Conservation (phyloP, 2,113 vertebrate genomes). For the Mus musculus region DNA sequence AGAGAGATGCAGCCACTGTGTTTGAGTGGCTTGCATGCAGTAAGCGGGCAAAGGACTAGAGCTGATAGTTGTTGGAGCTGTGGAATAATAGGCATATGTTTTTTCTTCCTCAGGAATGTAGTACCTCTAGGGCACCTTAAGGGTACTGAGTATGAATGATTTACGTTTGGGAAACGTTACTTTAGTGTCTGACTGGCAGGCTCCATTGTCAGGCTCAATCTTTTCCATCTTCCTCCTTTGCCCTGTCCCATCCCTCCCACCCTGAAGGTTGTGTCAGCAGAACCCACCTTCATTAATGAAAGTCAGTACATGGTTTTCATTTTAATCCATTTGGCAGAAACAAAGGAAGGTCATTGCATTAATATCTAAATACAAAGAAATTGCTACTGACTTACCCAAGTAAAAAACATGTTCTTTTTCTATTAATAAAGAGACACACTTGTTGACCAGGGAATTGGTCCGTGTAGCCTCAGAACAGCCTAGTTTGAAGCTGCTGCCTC, state of each 20-base stretch:
- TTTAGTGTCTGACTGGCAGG: constrained; percentile 31
- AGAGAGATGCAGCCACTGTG: neutral
- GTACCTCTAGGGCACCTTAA: constrained; percentile 68
- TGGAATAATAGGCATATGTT: constrained; percentile 41
- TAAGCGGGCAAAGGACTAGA: constrained; percentile 57
- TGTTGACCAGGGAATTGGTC: constrained; percentile 48
- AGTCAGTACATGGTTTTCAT: constrained; percentile 14
- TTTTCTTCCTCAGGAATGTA: constrained; percentile 65
- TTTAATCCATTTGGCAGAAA: constrained; percentile 58
- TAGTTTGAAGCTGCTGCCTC: constrained; percentile 44
- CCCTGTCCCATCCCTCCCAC: neutral
- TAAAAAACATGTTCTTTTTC: neutral
- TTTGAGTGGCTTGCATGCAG: constrained; percentile 1
- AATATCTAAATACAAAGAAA: constrained; percentile 55
- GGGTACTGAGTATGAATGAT: constrained; percentile 50
- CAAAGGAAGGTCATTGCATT: constrained; percentile 52
- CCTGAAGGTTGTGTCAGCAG: neutral
- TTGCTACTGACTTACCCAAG: constrained; percentile 20
- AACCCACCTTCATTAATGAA: constrained; percentile 49
- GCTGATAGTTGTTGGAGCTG: constrained; percentile 38
- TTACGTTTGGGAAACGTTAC: constrained; percentile 60
- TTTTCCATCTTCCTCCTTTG: neutral
- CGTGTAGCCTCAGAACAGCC: neutral
- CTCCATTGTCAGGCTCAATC: neutral
- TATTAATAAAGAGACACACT: constrained; percentile 41